phyloP scores from a whole-genome alignment of 2,113 vertebrate species.

The Carlito syrichta region DNA sequence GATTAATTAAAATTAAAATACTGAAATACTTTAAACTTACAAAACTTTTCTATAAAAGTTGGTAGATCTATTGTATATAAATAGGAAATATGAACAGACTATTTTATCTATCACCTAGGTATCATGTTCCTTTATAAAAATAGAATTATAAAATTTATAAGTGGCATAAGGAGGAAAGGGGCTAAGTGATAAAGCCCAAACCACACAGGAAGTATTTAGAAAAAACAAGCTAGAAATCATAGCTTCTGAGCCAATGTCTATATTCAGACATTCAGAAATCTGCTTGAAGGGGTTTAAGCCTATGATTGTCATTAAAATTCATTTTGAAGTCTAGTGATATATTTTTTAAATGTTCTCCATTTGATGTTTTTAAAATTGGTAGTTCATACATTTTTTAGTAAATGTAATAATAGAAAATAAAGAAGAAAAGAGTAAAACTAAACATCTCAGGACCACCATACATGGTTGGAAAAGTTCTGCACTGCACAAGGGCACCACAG shows the following conservation, averaged over 20 bases:
- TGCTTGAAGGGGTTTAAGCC: not conserved
- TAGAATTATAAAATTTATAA: not conserved
- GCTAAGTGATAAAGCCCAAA: not conserved
- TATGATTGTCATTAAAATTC: not conserved
- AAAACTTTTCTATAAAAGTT: not conserved
- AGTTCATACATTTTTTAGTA: not conserved
- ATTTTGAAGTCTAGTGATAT: not conserved
- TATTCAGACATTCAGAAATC: not conserved
- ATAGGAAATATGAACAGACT: not conserved
- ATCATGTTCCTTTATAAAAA: constrained; percentile 3
- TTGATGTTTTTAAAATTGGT: not conserved
- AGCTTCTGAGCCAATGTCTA: not conserved
- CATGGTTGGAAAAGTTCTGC: not conserved
- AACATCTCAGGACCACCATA: not conserved
- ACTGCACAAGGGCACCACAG: no score
- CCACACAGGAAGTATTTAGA: not conserved
- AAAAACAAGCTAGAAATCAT: not conserved
- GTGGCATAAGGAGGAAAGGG: not conserved
- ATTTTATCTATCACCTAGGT: not conserved
- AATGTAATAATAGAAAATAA: not conserved
- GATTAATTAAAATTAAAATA: no score
- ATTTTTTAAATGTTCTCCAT: not conserved
- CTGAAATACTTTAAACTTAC: constrained; percentile 33
- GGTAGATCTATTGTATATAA: not conserved
- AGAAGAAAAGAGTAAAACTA: not conserved